Evolutionary conservation across 2,888 invertebrate genomes (phyloP), one percentile per base, ranked within the genome.

Genomic region (Microplitis manilae): DNA sequence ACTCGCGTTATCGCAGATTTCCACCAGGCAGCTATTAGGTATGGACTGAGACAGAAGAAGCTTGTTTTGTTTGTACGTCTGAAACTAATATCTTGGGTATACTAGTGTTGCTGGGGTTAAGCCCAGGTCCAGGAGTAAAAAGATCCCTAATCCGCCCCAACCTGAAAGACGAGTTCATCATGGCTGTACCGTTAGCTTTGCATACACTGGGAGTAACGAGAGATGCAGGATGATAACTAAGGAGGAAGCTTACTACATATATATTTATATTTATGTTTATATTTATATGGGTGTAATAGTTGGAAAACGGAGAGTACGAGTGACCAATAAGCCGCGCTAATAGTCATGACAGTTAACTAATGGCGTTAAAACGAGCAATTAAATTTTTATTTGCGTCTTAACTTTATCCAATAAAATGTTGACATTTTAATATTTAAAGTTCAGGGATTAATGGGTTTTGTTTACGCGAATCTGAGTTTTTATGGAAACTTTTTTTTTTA

Each of bases 91-190:
- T 30, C 30, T 30, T 30, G 50, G 50, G 30, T 30, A 30, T 30
- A 30, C 50, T 50, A 50, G 50, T 50, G 50, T 50, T 50, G 50
- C 50, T 50, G 77, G 69, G 80, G 81, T 80, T 81, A 77, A 81
- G 80, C 73, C 76, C 70, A 78, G 73, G 80, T 76, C 77, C 70
- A 68, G 70, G 68, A 61, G 39, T 38, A 75, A 41, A 71, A 74
- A 67, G 77, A 76, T 70, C 78, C 78, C 80, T 81, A 80, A 81
- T 81, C 81, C 81, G 77, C 78, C 68, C 73, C 74, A 81, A 81
- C 80, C 81, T 80, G 81, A 81, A 81, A 80, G 81, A 79, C 80
- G 80, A 79, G 80, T 80, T 79, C 76, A 80, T 81, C 73, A 79
- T 69, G 75, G 72, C 74, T 77, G 81, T 81, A 75, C 79, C 79